Conservation (phyloP, 2,888 invertebrate genomes). For the Blomia tropicalis region DNA sequence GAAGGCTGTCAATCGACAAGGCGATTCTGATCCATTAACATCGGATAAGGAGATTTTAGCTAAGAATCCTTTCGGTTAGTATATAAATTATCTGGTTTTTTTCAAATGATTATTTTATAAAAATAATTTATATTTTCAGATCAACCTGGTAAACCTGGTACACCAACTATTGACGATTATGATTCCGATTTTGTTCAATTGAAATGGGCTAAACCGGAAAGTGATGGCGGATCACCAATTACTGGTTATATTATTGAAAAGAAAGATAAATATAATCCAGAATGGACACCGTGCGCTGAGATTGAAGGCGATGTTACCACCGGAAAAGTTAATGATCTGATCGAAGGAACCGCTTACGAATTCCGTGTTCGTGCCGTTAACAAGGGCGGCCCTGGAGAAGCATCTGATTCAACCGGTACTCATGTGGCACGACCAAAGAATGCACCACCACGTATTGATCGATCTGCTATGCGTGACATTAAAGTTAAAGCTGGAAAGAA, state of each 20-base stretch:
- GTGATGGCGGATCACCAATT: slow-evolving; percentile 61
- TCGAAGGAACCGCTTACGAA: slow-evolving; percentile 72
- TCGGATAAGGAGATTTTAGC: slow-evolving; percentile 58
- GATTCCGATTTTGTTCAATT: slow-evolving; percentile 67
- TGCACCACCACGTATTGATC: slow-evolving; percentile 73
- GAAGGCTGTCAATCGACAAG: slow-evolving; percentile 43
- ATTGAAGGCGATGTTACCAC: slow-evolving; percentile 76
- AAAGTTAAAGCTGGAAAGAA: slow-evolving; percentile 46
- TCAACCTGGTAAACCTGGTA: slow-evolving; percentile 71
- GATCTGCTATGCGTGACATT: slow-evolving; percentile 72
- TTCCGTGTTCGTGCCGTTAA: slow-evolving; percentile 75
- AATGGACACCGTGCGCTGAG: slow-evolving; percentile 79
- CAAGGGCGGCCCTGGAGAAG: slow-evolving; percentile 68
- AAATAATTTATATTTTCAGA: slow-evolving; percentile 33
- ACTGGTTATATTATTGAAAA: slow-evolving; percentile 87
- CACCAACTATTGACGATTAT: slow-evolving; percentile 74
- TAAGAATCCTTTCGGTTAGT: slow-evolving; percentile 52
- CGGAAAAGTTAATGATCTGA: slow-evolving; percentile 71
- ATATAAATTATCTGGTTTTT: background rate
- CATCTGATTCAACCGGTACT: slow-evolving; percentile 81
- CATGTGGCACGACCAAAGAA: slow-evolving; percentile 65
- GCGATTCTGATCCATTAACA: slow-evolving; percentile 69
- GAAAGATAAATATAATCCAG: slow-evolving; percentile 82
- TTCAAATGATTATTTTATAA: background rate
- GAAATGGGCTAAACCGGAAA: slow-evolving; percentile 81